phyloP scores from a whole-genome alignment of 2,113 vertebrate species.

The Actinemys pallida region DNA sequence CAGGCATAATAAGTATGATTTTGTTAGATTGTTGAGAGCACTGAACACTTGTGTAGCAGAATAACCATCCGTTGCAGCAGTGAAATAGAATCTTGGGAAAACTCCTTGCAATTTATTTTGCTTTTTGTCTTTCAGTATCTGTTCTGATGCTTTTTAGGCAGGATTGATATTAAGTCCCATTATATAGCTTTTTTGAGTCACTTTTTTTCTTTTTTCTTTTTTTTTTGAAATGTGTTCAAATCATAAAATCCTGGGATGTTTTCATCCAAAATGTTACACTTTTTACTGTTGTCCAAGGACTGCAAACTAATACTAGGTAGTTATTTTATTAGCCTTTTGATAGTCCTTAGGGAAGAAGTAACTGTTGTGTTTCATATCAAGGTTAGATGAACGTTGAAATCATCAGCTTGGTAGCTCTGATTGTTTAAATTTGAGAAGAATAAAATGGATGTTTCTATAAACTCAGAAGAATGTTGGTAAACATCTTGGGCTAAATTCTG shows the following conservation, averaged over 20 bases:
- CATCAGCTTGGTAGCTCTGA: constrained; percentile 1
- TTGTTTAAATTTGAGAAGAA: background rate
- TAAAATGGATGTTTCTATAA: background rate
- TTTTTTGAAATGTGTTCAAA: constrained; percentile 1
- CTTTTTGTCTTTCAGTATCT: constrained; percentile 1
- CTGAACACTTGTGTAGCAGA: background rate
- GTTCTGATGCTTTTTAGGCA: constrained; percentile 44
- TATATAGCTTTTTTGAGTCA: constrained; percentile 34
- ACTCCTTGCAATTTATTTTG: background rate
- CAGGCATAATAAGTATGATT: background rate
- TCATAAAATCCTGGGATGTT: constrained; percentile 35
- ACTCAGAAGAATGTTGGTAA: background rate
- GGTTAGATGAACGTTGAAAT: constrained; percentile 18
- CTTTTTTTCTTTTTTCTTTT: constrained; percentile 40
- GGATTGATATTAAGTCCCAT: background rate
- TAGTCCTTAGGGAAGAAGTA: constrained; percentile 26
- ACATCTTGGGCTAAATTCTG: background rate
- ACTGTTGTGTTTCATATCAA: constrained; percentile 34
- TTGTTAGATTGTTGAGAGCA: background rate
- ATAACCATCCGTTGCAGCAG: background rate
- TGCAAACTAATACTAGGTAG: constrained; percentile 3
- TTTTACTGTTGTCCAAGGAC: constrained; percentile 48
- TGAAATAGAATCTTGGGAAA: constrained; percentile 13
- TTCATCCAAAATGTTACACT: constrained; percentile 53
- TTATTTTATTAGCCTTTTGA: background rate